Percentiles rank a stretch among this genome's conserved stretches.
These are phyloP conservation scores for Tipula helvola DNA, from an alignment of 2,888 invertebrate species.

Conservation along the genomic window DNA sequence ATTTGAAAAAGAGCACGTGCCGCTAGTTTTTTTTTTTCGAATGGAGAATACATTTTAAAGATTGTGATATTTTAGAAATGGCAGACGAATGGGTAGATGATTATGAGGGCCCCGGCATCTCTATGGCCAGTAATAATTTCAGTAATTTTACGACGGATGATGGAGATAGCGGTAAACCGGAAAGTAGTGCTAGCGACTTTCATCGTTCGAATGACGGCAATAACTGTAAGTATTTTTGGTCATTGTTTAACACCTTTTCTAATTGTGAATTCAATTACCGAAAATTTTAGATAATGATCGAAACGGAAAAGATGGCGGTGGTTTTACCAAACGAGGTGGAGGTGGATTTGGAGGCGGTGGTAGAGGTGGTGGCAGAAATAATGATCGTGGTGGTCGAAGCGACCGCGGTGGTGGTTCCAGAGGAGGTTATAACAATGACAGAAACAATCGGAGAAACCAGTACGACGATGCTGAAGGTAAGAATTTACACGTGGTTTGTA, in stretches of 20 bases:
- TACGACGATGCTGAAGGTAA: slow-evolving; percentile 20
- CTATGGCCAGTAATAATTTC: not conserved
- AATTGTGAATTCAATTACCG: not conserved
- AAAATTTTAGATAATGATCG: slow-evolving; percentile 26
- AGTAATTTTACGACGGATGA: slow-evolving; percentile 10
- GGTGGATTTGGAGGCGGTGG: slow-evolving; percentile 25
- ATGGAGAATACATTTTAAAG: too few relatives aligned
- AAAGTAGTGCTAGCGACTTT: slow-evolving; percentile 17
- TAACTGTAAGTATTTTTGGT: not conserved
- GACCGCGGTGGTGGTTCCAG: slow-evolving; percentile 13
- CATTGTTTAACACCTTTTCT: not conserved
- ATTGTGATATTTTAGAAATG: slow-evolving; percentile 18
- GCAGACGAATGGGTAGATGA: slow-evolving; percentile 21
- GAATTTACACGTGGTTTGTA: not conserved
- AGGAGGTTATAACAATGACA: slow-evolving; percentile 13
- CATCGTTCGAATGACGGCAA: not conserved
- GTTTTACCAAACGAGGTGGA: slow-evolving; percentile 18
- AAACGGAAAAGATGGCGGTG: slow-evolving; percentile 29
- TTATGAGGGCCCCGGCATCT: slow-evolving; percentile 12
- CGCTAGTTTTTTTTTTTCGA: not conserved
- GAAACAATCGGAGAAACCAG: not conserved
- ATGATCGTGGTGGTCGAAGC: slow-evolving; percentile 14
- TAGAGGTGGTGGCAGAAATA: slow-evolving; percentile 19
- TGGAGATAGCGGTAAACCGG: slow-evolving; percentile 18
- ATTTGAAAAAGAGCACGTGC: not conserved